Evolutionary conservation across 1,140 invertebrate species (phyloP), one percentile per base, ranked within the genome.

Genomic region (Paracyclopina nana): DNA sequence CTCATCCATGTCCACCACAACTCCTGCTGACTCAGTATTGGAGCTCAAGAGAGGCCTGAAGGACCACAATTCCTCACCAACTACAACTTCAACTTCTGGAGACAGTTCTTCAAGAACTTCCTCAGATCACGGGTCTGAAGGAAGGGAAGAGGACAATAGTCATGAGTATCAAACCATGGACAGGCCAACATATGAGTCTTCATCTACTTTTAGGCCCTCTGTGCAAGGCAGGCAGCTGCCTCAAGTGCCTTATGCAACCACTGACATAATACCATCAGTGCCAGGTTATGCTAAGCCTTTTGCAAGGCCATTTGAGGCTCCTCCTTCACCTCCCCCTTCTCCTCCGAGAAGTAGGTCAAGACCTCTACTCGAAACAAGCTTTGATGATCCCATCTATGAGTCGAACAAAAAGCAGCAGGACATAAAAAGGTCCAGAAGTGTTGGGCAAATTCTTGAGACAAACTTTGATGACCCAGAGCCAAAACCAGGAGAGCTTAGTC

Each of bases 241-340:
- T 28, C 31, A 9, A n/a, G 16, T 16, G 12, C 14, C 22, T 14
- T 30, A 11, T 6, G 27, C 16, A 4, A 16, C 25, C 25, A 48
- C n/a, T 42, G 14, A 28, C 14, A 42, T 18, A 4, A 52, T 52
- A 6, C 50, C 50, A 24, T 52, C 50, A 25, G 40, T 52, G 14
- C 50, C 50, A n/a, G 50, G 50, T 12, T 52, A 52, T 43, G 50
- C 50, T n/a, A 14, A 27, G 16, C 50, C 50, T 45, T 52, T 46
- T 52, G 50, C 50, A 11, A 9, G 50, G 16, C 50, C 31, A 11
- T 44, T 26, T 11, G 38, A 52, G 11, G n/a, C 31, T 25, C 42
- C 43, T 40, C 50, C 42, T 8, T 16, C 42, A 6, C 24, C 38
- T 46, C 30, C 50, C 14, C n/a, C n/a, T n/a, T n/a, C n/a, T 18